A percentile compares a stretch with the other conserved stretches of the same genome.
These are phyloP conservation scores for Nemotelus nigrinus DNA, from an alignment of 2,888 invertebrate species.

Conservation along the genomic window DNA sequence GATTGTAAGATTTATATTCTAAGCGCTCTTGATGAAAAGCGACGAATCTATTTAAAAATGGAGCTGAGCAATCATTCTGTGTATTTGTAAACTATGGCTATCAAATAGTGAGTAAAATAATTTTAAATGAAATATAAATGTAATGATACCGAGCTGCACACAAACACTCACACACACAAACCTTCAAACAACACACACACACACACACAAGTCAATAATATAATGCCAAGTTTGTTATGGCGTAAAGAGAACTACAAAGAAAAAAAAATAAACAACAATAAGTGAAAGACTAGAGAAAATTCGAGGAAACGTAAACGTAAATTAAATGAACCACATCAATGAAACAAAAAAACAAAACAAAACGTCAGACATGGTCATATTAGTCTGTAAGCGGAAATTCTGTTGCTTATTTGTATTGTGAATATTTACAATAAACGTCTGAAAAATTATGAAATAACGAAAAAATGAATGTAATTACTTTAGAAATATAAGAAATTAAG, in stretches of 20 bases:
- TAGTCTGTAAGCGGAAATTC: constrained; percentile 42
- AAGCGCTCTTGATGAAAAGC: constrained; percentile 12
- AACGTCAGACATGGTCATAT: constrained; percentile 38
- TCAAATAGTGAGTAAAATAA: no score
- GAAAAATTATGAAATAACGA: neutral
- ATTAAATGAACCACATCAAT: constrained; percentile 5
- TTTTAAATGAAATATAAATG: no score
- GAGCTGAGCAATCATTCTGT: constrained; percentile 2
- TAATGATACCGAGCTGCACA: no score
- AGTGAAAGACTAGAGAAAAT: no score
- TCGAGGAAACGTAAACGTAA: neutral
- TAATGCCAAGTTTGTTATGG: constrained; percentile 7
- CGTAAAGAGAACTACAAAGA: neutral
- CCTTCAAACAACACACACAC: neutral
- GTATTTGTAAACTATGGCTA: neutral
- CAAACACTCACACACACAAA: neutral
- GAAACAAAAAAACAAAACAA: neutral
- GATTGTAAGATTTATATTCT: constrained; percentile 32
- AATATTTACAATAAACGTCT: constrained; percentile 41
- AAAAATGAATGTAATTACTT: neutral
- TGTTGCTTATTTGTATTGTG: constrained; percentile 45
- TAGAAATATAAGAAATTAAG: no score
- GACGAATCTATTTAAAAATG: neutral
- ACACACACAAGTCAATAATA: constrained; percentile 24
- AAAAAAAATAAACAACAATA: no score